Evolutionary conservation across 2,113 vertebrate species (phyloP).

Genomic region (Xenopus laevis): DNA sequence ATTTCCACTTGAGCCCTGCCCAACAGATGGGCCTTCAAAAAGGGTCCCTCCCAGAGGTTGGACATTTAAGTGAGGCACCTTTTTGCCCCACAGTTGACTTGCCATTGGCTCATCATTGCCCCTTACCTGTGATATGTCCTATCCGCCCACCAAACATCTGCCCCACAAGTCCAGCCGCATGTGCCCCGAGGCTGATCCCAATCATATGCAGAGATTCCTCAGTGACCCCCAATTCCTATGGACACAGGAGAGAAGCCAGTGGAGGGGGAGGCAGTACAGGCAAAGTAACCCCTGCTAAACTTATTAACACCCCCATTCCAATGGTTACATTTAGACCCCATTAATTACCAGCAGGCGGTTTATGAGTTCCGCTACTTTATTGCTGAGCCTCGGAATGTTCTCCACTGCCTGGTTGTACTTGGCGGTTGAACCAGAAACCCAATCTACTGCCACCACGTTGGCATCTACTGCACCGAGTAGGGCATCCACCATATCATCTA

Average conservation of each 20-base stretch:
- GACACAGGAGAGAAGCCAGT: neutral
- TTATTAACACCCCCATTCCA: too few relatives aligned
- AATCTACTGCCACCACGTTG: conserved; percentile 88
- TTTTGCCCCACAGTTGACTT: too few relatives aligned
- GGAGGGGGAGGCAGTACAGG: too few relatives aligned
- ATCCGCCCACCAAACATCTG: conserved; percentile 78
- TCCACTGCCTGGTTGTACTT: conserved; percentile 80
- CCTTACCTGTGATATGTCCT: conserved; percentile 88
- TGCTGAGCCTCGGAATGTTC: conserved; percentile 75
- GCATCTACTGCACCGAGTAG: conserved; percentile 64
- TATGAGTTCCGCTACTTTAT: conserved; percentile 79
- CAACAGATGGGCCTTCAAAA: too few relatives aligned
- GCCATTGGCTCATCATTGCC: too few relatives aligned
- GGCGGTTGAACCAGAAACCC: conserved; percentile 79
- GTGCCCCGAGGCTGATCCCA: conserved; percentile 87
- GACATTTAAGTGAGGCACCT: too few relatives aligned
- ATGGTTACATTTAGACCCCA: neutral
- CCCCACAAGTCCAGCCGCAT: conserved; percentile 85
- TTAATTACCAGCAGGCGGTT: conserved; percentile 69
- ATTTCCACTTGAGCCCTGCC: too few relatives aligned
- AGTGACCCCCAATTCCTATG: conserved; percentile 70
- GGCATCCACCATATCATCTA: conserved; percentile 64
- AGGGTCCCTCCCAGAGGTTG: too few relatives aligned
- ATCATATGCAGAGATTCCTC: conserved; percentile 86
- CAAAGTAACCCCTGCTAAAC: too few relatives aligned